These are phyloP conservation scores for Microcebus griseorufus DNA, from an alignment of 2,113 vertebrate genomes.

Conservation along the genomic window DNA sequence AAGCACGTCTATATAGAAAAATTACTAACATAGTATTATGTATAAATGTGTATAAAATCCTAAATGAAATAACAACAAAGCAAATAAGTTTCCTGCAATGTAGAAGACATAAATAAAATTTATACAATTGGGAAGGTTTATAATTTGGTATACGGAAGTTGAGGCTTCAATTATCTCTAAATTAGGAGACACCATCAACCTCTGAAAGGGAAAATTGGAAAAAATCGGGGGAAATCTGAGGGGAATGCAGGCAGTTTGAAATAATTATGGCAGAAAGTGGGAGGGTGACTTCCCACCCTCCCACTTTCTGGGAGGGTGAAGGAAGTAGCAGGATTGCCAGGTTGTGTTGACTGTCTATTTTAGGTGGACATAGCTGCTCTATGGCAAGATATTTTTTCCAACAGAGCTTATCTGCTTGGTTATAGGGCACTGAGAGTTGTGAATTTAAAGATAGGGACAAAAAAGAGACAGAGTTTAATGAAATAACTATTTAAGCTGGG, in stretches of 20 bases:
- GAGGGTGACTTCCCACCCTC: background rate
- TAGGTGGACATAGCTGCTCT: background rate
- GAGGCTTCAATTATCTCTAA: background rate
- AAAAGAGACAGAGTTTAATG: background rate
- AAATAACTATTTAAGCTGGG: background rate
- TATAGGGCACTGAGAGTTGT: background rate
- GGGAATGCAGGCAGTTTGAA: background rate
- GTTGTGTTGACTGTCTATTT: background rate
- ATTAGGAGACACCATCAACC: background rate
- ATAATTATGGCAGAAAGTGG: background rate
- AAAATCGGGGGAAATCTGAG: background rate
- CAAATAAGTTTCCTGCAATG: background rate
- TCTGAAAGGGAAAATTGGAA: background rate
- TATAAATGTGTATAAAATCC: background rate
- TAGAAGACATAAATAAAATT: background rate
- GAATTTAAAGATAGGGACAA: background rate
- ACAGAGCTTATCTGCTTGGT: background rate
- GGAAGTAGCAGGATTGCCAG: background rate
- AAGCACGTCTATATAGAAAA: background rate
- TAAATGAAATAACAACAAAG: constrained; percentile 6
- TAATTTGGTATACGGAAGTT: background rate
- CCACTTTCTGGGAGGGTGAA: background rate
- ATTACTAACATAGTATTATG: background rate
- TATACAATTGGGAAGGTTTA: background rate
- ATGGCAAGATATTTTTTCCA: background rate